phyloP scores from a whole-genome alignment of 2,113 vertebrate genomes.

The Pluvianellus socialis region DNA sequence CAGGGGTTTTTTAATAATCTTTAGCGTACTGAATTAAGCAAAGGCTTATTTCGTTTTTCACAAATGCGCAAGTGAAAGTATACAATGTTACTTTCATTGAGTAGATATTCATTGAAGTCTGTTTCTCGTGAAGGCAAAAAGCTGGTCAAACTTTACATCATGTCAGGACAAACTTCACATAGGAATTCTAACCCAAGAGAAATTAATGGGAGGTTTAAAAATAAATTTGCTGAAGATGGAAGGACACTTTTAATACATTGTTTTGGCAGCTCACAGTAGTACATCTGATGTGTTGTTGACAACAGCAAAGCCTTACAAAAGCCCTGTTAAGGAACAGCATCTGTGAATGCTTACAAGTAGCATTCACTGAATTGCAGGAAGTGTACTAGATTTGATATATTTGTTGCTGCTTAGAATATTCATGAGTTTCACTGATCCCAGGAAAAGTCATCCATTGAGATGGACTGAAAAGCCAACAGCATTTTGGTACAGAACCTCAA shows the following conservation, averaged over 20 bases:
- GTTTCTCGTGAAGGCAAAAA: background rate
- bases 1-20: background rate
- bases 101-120: background rate
- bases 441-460: background rate
- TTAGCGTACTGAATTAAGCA: background rate
- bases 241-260: background rate
- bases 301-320: slow-evolving; percentile 23
- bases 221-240: background rate
- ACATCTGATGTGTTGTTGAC: background rate
- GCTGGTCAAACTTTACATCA: background rate
- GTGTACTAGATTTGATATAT: background rate
- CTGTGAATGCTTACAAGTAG: background rate
- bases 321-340: slow-evolving; percentile 4
- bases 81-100: background rate
- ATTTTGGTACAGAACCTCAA: background rate
- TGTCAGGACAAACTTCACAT: background rate
- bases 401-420: slow-evolving; percentile 31
- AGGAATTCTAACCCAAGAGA: background rate
- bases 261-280: slow-evolving; percentile 14
- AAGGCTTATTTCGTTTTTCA: background rate
- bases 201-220: background rate
- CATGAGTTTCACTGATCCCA: background rate
- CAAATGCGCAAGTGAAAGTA: background rate
- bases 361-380: slow-evolving; percentile 38
- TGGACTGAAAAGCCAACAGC: background rate